Evolutionary conservation across 1,140 invertebrate genomes (phyloP).

Genomic region (Drosophila kepulauana): DNA sequence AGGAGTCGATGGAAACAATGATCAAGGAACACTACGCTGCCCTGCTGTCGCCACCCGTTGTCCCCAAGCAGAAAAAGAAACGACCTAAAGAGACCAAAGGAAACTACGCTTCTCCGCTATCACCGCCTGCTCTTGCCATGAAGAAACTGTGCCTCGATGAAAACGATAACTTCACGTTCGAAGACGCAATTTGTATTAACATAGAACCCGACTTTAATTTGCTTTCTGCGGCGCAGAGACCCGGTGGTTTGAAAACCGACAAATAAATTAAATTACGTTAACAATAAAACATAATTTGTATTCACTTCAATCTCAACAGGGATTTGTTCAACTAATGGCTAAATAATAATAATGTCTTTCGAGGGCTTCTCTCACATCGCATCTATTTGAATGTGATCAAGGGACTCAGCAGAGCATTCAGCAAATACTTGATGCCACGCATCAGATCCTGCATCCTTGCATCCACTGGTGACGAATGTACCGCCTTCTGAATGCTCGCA

Average conservation of each 20-base stretch:
- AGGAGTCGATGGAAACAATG: neutral
- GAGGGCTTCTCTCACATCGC: neutral
- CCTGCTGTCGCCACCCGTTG: no score
- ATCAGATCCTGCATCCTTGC: conserved; percentile 87
- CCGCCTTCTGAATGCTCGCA: conserved; percentile 84
- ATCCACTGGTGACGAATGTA: conserved; percentile 84
- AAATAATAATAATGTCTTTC: conserved; percentile 2
- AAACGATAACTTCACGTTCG: no score
- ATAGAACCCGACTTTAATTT: no score
- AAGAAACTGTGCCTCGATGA: no score
- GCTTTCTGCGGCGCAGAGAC: no score
- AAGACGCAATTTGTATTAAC: no score
- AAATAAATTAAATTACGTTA: conserved; percentile 1
- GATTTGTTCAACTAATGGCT: conserved; percentile 12
- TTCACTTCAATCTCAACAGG: conserved; percentile 1
- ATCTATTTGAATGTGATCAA: conserved; percentile 90
- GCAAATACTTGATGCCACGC: conserved; percentile 89
- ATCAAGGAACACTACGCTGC: no score
- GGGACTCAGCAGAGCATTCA: conserved; percentile 92
- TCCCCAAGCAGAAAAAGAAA: no score
- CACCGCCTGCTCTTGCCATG: no score
- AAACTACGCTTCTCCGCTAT: no score
- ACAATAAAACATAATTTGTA: conserved; percentile 40
- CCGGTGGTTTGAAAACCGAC: no score
- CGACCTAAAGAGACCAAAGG: no score